Evolutionary conservation across 1,140 invertebrate species (phyloP), one percentile per base, ranked within the genome.

Genomic region (Radopholus similis): DNA sequence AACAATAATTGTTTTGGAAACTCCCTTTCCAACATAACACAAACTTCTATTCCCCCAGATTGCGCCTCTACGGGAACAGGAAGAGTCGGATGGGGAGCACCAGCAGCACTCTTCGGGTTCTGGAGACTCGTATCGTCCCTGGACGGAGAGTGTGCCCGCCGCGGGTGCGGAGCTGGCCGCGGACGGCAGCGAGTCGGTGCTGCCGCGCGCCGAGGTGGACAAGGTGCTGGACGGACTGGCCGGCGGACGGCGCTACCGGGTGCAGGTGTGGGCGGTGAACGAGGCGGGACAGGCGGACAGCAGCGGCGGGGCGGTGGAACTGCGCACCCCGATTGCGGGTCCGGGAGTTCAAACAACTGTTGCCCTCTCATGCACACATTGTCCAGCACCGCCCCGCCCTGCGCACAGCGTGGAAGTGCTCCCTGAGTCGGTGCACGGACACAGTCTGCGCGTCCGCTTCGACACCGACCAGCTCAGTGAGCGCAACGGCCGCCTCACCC

Each of bases 181-280:
- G 28, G 30, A 64, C 11, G 32, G 21, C 35, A 34, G n/a, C 35
- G 44, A 60, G 8, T 6, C 44, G 28, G 26, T 59, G 49, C 28
- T 2, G 40, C 21, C 23, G 32, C 32, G 23, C 11, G 51, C 15
- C 15, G n/a, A 28, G 32, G 26, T 56, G 8, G 35, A 68, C 26
- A 55, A 30, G 51, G 63, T 78, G 18, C 57, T 80, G 32, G 78
- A 80, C 53, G 66, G 72, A 40, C 49, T 80, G 15, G 55, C 77
- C 49, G 78, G 78, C 23, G 78, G 80, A 42, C 68, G 68, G 42
- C 57, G 49, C 9, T 80, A 80, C 64, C 60, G 64, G 26, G 53
- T 80, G 37, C 60, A 66, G 53, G 71, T 82, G 18, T 47, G 63
- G 28, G 79, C 79, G 11, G 75, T 81, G 15, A 80, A 68, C 30